Base-by-base conservation (phyloP, 2,888 invertebrate species). In the Caenorhabditis sp. region DNA sequence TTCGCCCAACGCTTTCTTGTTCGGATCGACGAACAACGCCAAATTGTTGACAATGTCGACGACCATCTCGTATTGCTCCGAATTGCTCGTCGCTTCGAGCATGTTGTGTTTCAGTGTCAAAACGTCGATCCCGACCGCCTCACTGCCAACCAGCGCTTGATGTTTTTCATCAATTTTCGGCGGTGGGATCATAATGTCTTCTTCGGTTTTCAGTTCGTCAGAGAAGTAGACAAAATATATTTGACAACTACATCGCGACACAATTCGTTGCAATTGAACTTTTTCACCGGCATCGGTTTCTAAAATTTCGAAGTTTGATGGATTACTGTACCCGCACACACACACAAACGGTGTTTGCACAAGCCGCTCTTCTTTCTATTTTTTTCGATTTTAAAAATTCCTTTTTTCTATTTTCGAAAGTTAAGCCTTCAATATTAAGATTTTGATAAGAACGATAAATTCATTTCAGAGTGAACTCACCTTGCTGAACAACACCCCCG, bases 31-130 rank as follows among this genome's bases (percentile, higher is more conserved):
- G 89, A 95, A 96, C 0, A 99, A 91, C 62, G 99, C 90, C 36
- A 99, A 91, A 90, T 97, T 97, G 90, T 99, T 99, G 2, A 99
- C 94, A 82, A 99, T 93, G 89, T 99, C 99, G 84, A 99, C 90
- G 50, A 99, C 92, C 95, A 97, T 97, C 1, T 93, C 94, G 89
- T 97, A 97, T 92, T 78, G 79, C 19, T 79, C 77, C 4, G 79
- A 78, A 54, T 77, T 78, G 14, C 75, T 73, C 6, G 77, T 76
- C 3, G 78, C 95, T 88, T 97, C 95, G 43, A 99, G 91, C 90
- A 97, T 97, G 88, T 99, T 95, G 90, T 99, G 99, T 92, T 97
- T 80, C 59, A 99, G 91, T 0, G 96, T 97, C 88, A 99, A 96
- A 1, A 95, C 95, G 90, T 99, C 97, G 57, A 95, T 95, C 72